Evolutionary conservation across 1,140 invertebrate species (phyloP), one percentile per base, ranked within the genome.

Genomic region (Drosophila sucinea): DNA sequence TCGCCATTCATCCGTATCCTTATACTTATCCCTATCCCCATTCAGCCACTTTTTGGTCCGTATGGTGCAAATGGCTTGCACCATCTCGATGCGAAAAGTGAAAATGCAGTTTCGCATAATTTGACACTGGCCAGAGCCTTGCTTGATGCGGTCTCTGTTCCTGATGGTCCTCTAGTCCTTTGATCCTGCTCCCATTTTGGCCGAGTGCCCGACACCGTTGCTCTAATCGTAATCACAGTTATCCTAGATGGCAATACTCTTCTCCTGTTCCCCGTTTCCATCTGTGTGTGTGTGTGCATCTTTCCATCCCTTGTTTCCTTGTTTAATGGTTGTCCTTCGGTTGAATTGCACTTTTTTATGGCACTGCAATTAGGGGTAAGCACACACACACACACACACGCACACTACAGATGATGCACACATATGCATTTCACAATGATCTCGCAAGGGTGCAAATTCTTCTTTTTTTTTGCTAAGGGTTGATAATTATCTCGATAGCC

Each of bases 291-390:
- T 32, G 54, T 32, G 10, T 51, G 7, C 23, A 51, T 25, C 8
- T 27, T 51, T 62, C 57, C 70, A 74, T 60, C 58, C 67, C 68
- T 67, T 54, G 62, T 76, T 68, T 62, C 54, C 51, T 56, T 17
- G 17, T 17, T 60, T 71, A 47, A 68, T 79, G 78, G 67, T 79
- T 89, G 90, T 91, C 90, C 90, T 91, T 91, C 90, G 77, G 38
- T 77, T 70, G 67, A 90, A 91, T 91, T 90, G 85, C 85, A 91
- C 63, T 90, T 91, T 89, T 91, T 91, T 91, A 91, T 91, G 83
- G 73, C 73, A 66, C 74, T 81, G 82, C 90, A 91, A 91, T 91
- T 90, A 91, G 90, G 90, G 86, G 86, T 84, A 90, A 85, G 77
- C 79, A 51, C 64, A 68, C 67, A 73, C 67, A 74, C 51, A 62